Evolutionary conservation across 1,140 invertebrate species (phyloP).

Genomic region (Hycleus phaleratus): DNA sequence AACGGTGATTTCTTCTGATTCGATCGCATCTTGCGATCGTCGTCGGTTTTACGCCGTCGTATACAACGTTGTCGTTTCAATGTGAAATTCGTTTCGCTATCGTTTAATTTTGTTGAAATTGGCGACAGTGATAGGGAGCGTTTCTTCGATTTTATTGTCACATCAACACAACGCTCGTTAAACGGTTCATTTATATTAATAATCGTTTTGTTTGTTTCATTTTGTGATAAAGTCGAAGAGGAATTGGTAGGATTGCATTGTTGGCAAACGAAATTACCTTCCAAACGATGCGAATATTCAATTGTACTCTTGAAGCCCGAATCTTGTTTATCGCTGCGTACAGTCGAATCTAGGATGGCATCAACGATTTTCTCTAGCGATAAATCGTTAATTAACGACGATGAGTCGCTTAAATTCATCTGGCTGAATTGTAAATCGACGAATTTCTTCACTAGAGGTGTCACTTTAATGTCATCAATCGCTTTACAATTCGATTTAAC

Average conservation of each 20-base stretch:
- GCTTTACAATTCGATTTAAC: constrained; percentile 6
- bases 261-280: constrained; percentile 25
- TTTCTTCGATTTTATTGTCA: constrained; percentile 21
- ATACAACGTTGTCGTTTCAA: constrained; percentile 37
- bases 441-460: constrained; percentile 37
- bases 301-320: constrained; percentile 33
- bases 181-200: constrained; percentile 36
- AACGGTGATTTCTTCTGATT: constrained; percentile 18
- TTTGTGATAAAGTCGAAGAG: not conserved
- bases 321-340: constrained; percentile 21
- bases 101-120: constrained; percentile 1
- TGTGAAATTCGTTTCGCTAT: constrained; percentile 20
- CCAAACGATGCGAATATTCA: constrained; percentile 28
- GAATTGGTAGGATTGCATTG: constrained; percentile 29
- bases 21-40: constrained; percentile 8
- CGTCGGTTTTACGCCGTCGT: constrained; percentile 22
- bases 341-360: constrained; percentile 32
- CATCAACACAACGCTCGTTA: constrained; percentile 37
- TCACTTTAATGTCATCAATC: constrained; percentile 22
- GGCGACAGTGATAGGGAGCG: constrained; percentile 12
- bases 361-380: constrained; percentile 39
- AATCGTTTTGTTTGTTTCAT: constrained; percentile 29
- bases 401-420: constrained; percentile 20
- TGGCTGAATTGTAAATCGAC: constrained; percentile 33
- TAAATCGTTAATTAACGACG: constrained; percentile 37